A percentile compares a stretch with the other conserved stretches of the same genome.
Conservation (phyloP, 2,113 vertebrate genomes). For the Lanius collurio region DNA sequence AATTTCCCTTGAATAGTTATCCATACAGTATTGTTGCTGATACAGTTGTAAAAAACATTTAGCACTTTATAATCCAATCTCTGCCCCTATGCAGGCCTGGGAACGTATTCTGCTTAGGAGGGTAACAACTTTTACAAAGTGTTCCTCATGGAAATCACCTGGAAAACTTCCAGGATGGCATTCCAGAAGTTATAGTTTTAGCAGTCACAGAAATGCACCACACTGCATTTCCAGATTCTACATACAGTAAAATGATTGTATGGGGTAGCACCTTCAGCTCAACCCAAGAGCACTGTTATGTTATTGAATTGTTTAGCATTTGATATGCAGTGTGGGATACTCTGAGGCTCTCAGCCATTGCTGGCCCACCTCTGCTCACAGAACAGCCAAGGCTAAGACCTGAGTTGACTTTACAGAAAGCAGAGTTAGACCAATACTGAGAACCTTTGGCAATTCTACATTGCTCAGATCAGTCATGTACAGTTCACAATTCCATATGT, state of each 20-base stretch:
- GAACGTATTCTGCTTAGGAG: constrained; percentile 73
- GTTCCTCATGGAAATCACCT: constrained; percentile 82
- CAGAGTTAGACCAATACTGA: background rate
- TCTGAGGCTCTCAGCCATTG: background rate
- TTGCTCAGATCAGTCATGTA: fast-evolving
- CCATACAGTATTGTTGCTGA: constrained; percentile 77
- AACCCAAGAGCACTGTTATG: background rate
- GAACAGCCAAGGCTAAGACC: background rate
- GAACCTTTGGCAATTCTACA: background rate
- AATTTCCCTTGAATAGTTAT: constrained; percentile 80
- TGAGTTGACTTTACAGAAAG: background rate
- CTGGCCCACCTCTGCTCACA: background rate
- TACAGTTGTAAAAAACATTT: constrained; percentile 84
- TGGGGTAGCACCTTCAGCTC: constrained; percentile 29
- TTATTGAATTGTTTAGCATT: constrained; percentile 17
- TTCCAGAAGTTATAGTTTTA: constrained; percentile 84
- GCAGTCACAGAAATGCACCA: constrained; percentile 65
- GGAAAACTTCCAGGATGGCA: constrained; percentile 77
- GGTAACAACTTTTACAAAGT: constrained; percentile 83
- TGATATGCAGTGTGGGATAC: constrained; percentile 6
- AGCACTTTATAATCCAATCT: constrained; percentile 84
- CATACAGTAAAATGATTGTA: constrained; percentile 11
- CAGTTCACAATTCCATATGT: background rate
- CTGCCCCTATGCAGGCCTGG: constrained; percentile 73
- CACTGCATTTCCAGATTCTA: constrained; percentile 51